phyloP scores from a whole-genome alignment of 2,888 invertebrate genomes.

The Hydraecia micacea region DNA sequence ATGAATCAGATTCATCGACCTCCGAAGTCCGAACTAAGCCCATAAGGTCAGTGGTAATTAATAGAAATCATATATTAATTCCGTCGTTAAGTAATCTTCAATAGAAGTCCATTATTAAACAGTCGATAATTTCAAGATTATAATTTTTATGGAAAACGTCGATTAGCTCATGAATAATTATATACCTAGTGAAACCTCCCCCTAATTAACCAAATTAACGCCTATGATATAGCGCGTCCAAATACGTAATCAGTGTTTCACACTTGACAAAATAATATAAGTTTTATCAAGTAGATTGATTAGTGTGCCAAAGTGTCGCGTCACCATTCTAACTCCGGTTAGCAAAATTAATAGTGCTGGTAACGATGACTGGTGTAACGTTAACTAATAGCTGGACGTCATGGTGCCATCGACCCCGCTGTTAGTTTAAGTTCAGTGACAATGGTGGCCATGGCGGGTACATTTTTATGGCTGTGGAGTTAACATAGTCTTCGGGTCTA shows the following conservation, averaged over 20 bases:
- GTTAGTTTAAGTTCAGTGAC: constrained; percentile 40
- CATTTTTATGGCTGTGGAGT: constrained; percentile 26
- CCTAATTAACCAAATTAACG: constrained; percentile 35
- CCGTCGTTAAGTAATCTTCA: constrained; percentile 9
- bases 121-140: constrained; percentile 20
- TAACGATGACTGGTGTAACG: constrained; percentile 59
- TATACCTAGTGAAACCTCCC: constrained; percentile 18
- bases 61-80: constrained; percentile 16
- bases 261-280: constrained; percentile 54
- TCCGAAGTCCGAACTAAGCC: not conserved
- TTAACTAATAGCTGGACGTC: constrained; percentile 63
- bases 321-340: constrained; percentile 52
- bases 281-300: constrained; percentile 63
- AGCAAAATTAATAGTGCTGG: constrained; percentile 57
- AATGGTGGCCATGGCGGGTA: constrained; percentile 24
- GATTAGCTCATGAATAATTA: constrained; percentile 6
- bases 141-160: constrained; percentile 23
- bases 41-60: not conserved
- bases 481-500: constrained; percentile 24
- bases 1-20: not conserved
- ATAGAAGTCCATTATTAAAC: constrained; percentile 5
- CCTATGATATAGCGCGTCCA: constrained; percentile 5
- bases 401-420: constrained; percentile 52
- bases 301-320: constrained; percentile 51
- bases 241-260: constrained; percentile 52